Base-by-base conservation (phyloP, 2,113 vertebrate species). In the Xenopus borealis region DNA sequence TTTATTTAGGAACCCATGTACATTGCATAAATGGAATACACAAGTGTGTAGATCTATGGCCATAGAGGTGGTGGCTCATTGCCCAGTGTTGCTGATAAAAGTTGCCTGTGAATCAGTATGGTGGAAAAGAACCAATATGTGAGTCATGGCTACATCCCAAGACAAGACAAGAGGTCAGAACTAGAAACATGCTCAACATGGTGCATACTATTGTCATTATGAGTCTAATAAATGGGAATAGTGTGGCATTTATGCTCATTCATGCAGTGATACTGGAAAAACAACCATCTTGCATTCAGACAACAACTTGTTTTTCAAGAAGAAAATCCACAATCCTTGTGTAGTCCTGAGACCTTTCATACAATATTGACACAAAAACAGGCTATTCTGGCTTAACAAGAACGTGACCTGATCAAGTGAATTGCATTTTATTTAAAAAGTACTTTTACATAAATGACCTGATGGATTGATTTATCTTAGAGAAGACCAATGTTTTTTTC, bases 291-390 rank as follows among this genome's bases (percentile, higher is more conserved):
- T 40, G 30, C 7, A 44, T 30, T 18, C 13, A 46, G 17, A 58
- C 1, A 11, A 10, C 20, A 12, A 7, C 19, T 27, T 1, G 23
- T 27, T 27, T 27, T 27, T 27, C 23, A 27, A 3, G 23, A 27
- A 69, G n/a, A 44, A 46, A 58, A 59, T 40, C 30, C 11, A 6
- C 1, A 14, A 33, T 57, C 58, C 44, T 20, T 12, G 4, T 46
- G 18, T 47, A 61, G 16, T 8, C 4, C 30, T 20, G 9, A 71
- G 17, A 17, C 13, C 13, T 23, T 40, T 45, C 69, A 47, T 40
- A 62, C 66, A 23, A 47, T 45, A n/a, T 62, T 11, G 14, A 6
- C 18, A 71, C 57, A 71, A 62, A 27, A 47, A 71, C 69, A 62
- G 12, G 69, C n/a, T 44, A n/a, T 14, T 46, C 69, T 9, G 4